Conservation (phyloP, 1,140 invertebrate genomes). For the Drosophila punjabiensis region DNA sequence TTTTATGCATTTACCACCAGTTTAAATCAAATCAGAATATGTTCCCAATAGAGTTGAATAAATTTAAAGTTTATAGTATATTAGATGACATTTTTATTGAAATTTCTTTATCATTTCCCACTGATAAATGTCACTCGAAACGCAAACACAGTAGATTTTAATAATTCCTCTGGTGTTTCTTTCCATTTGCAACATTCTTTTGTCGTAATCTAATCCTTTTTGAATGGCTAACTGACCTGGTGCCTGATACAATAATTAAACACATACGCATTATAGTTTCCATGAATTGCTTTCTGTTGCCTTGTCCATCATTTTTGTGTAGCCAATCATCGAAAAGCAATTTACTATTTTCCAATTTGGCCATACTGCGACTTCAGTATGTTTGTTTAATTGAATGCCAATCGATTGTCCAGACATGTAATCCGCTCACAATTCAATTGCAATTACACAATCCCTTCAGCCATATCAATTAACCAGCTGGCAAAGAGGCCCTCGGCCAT, state of each 20-base stretch:
- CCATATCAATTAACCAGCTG: conserved; percentile 34
- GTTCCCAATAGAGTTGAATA: background rate
- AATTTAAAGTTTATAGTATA: background rate
- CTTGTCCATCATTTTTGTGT: conserved; percentile 3
- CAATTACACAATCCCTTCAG: conserved; percentile 54
- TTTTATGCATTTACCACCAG: background rate
- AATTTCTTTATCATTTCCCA: background rate
- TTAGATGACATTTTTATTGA: background rate
- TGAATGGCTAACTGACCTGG: conserved; percentile 1
- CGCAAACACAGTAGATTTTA: no score
- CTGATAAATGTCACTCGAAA: background rate
- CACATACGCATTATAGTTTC: no score
- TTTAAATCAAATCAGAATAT: background rate
- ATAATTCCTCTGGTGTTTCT: background rate
- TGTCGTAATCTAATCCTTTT: background rate
- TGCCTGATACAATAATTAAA: conserved; percentile 7
- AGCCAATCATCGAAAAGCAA: conserved; percentile 24
- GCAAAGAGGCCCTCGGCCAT: conserved; percentile 20
- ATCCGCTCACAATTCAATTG: conserved; percentile 46
- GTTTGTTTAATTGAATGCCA: conserved; percentile 47
- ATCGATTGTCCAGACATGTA: conserved; percentile 40
- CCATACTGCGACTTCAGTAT: conserved; percentile 16
- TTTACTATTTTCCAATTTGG: conserved; percentile 28
- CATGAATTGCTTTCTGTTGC: background rate
- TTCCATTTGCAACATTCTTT: background rate